These are phyloP conservation scores for Danaus plexippus DNA, from an alignment of 1,140 invertebrate species.

Conservation along the genomic window DNA sequence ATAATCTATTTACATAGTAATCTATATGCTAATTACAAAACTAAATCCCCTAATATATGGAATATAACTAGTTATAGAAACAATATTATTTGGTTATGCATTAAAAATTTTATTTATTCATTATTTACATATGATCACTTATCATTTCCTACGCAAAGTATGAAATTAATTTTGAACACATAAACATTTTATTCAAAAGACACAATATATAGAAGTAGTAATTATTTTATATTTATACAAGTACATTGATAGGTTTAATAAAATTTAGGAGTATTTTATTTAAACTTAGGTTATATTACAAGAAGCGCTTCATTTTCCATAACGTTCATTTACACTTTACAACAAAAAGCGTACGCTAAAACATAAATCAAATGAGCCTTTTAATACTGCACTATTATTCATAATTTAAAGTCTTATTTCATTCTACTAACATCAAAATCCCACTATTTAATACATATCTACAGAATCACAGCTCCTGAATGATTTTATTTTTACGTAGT, in stretches of 20 bases:
- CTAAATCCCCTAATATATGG: too few relatives aligned
- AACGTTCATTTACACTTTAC: constrained; percentile 22
- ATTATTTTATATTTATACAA: too few relatives aligned
- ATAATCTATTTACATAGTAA: too few relatives aligned
- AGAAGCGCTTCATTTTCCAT: constrained; percentile 47
- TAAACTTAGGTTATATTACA: constrained; percentile 26
- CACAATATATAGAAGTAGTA: too few relatives aligned
- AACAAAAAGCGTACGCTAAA: constrained; percentile 9
- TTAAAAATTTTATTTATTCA: too few relatives aligned
- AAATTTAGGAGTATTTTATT: constrained; percentile 10
- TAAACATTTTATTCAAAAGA: too few relatives aligned
- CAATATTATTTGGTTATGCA: too few relatives aligned
- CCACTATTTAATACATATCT: constrained; percentile 44
- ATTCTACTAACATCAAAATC: constrained; percentile 24
- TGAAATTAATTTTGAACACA: too few relatives aligned
- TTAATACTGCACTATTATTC: background rate
- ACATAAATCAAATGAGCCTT: background rate
- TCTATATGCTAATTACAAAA: too few relatives aligned
- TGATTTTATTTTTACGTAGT: constrained; percentile 35
- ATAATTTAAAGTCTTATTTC: background rate
- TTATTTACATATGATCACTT: too few relatives aligned
- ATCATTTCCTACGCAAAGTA: too few relatives aligned
- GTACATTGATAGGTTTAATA: background rate
- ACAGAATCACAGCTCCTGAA: constrained; percentile 68
- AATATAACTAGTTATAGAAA: too few relatives aligned